Evolutionary conservation across 2,888 invertebrate species (phyloP).

Genomic region (Agapostemon virescens): DNA sequence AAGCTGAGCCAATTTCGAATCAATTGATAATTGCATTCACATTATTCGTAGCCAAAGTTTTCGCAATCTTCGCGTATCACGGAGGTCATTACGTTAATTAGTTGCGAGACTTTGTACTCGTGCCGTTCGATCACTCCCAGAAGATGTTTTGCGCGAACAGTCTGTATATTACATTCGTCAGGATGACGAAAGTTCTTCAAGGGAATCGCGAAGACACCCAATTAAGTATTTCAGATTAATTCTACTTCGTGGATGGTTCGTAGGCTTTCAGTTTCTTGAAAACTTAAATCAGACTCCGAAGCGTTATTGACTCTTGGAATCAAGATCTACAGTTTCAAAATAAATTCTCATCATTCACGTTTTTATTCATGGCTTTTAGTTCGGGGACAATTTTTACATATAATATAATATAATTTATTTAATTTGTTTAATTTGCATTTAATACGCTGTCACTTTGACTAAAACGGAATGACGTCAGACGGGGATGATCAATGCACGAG

Average conservation of each 20-base stretch:
- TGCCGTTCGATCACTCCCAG: constrained; percentile 33
- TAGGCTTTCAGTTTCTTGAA: background rate
- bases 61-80: background rate
- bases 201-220: constrained; percentile 25
- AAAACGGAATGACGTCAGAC: too few relatives aligned
- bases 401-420: too few relatives aligned
- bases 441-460: too few relatives aligned
- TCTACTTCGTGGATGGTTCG: constrained; percentile 12
- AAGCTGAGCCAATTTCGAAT: background rate
- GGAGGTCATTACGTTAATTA: constrained; percentile 42
- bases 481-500: background rate
- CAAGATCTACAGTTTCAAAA: background rate
- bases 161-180: constrained; percentile 30
- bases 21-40: background rate
- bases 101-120: constrained; percentile 44
- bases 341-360: background rate
- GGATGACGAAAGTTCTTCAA: constrained; percentile 26
- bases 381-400: too few relatives aligned
- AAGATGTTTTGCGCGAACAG: constrained; percentile 24
- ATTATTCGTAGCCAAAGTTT: background rate
- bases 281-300: background rate
- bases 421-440: too few relatives aligned
- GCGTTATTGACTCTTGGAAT: background rate
- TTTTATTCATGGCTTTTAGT: background rate
- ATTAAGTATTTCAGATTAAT: constrained; percentile 45